Evolutionary conservation across 2,888 invertebrate species (phyloP).

Genomic region (Oegoconia quadripuncta): DNA sequence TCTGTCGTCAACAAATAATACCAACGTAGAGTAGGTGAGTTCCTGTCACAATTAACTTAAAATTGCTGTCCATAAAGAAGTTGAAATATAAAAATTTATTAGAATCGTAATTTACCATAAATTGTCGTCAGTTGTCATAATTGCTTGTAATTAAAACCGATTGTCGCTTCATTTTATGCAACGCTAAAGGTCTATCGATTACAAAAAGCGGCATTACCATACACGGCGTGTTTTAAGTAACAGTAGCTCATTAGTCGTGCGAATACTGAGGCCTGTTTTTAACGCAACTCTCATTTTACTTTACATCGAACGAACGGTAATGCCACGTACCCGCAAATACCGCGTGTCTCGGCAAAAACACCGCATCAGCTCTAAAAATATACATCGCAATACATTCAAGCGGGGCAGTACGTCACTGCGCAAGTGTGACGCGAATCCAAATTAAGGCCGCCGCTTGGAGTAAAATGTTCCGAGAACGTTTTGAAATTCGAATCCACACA

Average conservation of each 20-base stretch:
- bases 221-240: constrained; percentile 28
- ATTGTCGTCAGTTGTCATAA: neutral
- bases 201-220: constrained; percentile 40
- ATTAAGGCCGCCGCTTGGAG: constrained; percentile 53
- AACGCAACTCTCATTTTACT: constrained; percentile 27
- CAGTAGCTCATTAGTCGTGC: constrained; percentile 32
- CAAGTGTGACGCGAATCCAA: constrained; percentile 43
- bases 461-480: constrained; percentile 27
- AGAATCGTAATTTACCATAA: neutral
- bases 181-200: constrained; percentile 22
- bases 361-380: constrained; percentile 75
- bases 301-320: constrained; percentile 43
- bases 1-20: too few relatives aligned
- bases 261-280: constrained; percentile 13
- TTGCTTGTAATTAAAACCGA: constrained; percentile 12
- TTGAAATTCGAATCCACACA: constrained; percentile 40
- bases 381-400: constrained; percentile 33
- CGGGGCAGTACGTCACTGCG: constrained; percentile 35
- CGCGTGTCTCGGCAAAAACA: constrained; percentile 52
- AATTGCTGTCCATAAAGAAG: too few relatives aligned
- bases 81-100: too few relatives aligned
- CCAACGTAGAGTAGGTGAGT: too few relatives aligned
- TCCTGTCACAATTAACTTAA: too few relatives aligned
- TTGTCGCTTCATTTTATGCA: constrained; percentile 13
- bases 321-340: constrained; percentile 31